Evolutionary conservation across 2,113 vertebrate genomes (phyloP).

Genomic region (Sterrhoptilus dennistouni): DNA sequence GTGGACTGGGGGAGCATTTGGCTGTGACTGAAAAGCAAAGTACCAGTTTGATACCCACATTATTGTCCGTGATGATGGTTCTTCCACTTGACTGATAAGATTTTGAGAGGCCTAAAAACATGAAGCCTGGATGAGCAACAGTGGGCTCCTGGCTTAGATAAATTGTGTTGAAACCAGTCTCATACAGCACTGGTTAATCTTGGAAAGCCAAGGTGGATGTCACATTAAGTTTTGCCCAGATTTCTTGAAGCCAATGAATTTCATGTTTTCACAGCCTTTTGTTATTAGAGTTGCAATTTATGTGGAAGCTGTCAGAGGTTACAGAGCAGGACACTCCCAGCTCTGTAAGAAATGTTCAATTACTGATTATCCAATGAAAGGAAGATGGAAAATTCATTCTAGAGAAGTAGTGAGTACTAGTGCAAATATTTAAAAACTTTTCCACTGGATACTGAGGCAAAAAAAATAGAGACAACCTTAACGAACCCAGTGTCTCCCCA

Average conservation of each 20-base stretch:
- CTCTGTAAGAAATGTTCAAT: background rate
- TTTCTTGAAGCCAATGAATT: background rate
- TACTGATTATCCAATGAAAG: background rate
- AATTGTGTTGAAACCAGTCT: background rate
- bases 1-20: background rate
- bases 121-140: background rate
- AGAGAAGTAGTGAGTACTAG: background rate
- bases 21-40: background rate
- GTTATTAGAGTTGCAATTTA: background rate
- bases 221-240: background rate
- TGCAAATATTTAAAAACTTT: background rate
- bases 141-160: background rate
- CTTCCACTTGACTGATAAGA: background rate
- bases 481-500: background rate
- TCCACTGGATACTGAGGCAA: background rate
- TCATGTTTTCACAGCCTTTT: background rate
- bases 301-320: background rate
- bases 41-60: background rate
- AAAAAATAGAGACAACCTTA: background rate
- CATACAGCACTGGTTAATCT: background rate
- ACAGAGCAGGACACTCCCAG: background rate
- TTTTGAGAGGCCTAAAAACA: background rate
- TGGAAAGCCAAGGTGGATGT: background rate
- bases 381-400: background rate
- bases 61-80: background rate